These are phyloP conservation scores for Seriola dumerili DNA, from an alignment of 2,113 vertebrate species.

Conservation along the genomic window DNA sequence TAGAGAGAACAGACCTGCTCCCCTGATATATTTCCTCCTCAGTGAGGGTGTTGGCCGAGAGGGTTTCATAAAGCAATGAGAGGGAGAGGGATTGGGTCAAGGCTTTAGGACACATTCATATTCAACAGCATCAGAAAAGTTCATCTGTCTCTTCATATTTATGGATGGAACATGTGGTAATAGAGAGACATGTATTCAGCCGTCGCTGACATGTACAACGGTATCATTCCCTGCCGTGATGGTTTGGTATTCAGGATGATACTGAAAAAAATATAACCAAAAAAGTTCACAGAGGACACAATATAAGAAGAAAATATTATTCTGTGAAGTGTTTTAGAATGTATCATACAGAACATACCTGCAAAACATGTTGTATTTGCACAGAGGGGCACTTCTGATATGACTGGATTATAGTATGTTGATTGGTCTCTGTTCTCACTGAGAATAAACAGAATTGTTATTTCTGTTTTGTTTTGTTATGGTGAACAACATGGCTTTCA, in stretches of 20 bases:
- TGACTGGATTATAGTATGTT: background rate
- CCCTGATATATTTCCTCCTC: conserved; percentile 35
- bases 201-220: background rate
- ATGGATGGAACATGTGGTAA: background rate
- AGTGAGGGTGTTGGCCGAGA: conserved; percentile 10
- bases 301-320: too few species aligned
- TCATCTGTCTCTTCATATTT: background rate
- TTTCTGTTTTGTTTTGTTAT: background rate
- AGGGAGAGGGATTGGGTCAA: conserved; percentile 4
- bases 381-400: background rate
- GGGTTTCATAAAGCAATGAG: conserved; percentile 30
- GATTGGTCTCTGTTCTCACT: too few species aligned
- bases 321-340: too few species aligned
- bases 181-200: background rate
- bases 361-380: too few species aligned
- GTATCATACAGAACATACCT: too few species aligned
- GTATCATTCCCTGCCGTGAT: background rate
- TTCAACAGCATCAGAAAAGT: conserved; percentile 1
- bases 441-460: background rate
- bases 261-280: background rate
- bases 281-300: too few species aligned
- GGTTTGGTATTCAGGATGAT: background rate
- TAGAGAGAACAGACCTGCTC: conserved; percentile 12
- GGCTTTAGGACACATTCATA: background rate
- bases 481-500: background rate